A percentile compares a stretch with the other conserved stretches of the same genome.
Evolutionary conservation across 1,140 invertebrate genomes (phyloP).

Genomic region (Drosophila pectinifera): DNA sequence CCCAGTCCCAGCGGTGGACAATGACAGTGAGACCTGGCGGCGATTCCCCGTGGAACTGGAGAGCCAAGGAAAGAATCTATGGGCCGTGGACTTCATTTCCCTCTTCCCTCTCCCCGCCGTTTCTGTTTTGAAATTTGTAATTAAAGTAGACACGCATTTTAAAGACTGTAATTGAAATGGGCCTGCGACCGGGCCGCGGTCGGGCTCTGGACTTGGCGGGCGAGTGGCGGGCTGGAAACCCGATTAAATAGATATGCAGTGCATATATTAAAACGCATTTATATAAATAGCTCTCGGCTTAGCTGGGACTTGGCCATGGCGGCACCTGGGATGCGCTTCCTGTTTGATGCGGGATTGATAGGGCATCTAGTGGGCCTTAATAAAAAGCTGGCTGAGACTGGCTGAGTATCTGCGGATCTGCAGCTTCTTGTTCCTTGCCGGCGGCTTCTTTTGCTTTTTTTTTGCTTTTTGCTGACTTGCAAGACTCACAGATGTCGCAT

Average conservation of each 20-base stretch:
- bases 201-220: no score
- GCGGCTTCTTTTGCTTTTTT: neutral
- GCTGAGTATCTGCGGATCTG: conserved; percentile 29
- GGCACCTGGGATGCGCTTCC: neutral
- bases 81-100: neutral
- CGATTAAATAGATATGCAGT: conserved; percentile 24
- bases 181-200: conserved; percentile 1
- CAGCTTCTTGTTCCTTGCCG: conserved; percentile 8
- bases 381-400: neutral
- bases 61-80: conserved; percentile 1
- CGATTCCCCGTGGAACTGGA: neutral
- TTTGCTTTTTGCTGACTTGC: conserved; percentile 26
- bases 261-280: conserved; percentile 20
- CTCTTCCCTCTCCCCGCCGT: conserved; percentile 1
- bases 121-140: conserved; percentile 54
- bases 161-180: conserved; percentile 62
- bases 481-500: conserved; percentile 8
- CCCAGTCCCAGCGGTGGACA: conserved; percentile 16
- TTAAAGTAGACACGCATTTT: conserved; percentile 63
- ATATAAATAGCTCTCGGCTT: conserved; percentile 6
- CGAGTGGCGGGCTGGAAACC: conserved; percentile 1
- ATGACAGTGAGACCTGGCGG: conserved; percentile 30
- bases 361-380: neutral
- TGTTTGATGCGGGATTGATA: neutral
- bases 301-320: neutral